phyloP scores from a whole-genome alignment of 2,888 invertebrate genomes.

The Alcis repandata region DNA sequence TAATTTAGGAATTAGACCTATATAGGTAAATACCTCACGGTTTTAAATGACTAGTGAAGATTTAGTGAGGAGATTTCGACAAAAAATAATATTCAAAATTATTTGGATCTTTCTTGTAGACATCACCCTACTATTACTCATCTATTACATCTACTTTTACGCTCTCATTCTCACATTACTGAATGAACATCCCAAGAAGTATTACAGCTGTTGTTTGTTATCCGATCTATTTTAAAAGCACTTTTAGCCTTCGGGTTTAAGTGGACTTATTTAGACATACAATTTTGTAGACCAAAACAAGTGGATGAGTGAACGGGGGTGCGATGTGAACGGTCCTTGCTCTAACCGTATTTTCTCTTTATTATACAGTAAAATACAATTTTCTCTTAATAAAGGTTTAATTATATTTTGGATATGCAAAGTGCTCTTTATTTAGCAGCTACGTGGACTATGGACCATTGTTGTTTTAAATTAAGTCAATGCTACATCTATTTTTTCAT shows the following conservation, averaged over 20 bases:
- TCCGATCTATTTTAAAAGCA: conserved; percentile 24
- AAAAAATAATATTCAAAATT: no score
- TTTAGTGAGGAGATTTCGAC: no score
- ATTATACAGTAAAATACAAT: conserved; percentile 28
- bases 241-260: conserved; percentile 34
- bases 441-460: background rate
- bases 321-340: conserved; percentile 33
- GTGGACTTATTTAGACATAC: conserved; percentile 45
- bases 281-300: conserved; percentile 45
- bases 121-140: background rate
- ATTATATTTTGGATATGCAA: conserved; percentile 11
- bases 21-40: no score
- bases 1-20: no score
- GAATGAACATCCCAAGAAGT: conserved; percentile 12
- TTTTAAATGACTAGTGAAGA: no score
- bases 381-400: conserved; percentile 22
- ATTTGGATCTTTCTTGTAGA: no score
- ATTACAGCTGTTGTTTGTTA: conserved; percentile 13
- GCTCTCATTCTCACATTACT: conserved; percentile 1
- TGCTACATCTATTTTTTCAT: no score
- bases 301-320: conserved; percentile 40
- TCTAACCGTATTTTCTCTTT: conserved; percentile 21
- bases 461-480: background rate
- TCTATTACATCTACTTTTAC: background rate
- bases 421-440: background rate